Percentiles rank a stretch among this genome's conserved stretches.
These are phyloP conservation scores for Athetis lepigone DNA, from an alignment of 2,888 invertebrate genomes.

Conservation along the genomic window DNA sequence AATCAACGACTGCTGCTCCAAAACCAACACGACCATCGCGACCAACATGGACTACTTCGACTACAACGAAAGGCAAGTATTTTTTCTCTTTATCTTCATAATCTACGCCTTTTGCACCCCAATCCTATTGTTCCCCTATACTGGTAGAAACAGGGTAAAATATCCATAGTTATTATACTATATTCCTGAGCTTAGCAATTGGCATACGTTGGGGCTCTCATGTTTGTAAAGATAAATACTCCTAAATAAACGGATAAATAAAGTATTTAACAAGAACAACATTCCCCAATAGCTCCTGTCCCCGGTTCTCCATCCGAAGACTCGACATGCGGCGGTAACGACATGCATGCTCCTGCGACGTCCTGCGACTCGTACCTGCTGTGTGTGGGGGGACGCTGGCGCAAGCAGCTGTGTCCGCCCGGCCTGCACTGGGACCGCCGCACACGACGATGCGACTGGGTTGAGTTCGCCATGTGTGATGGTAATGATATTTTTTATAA, in stretches of 20 bases:
- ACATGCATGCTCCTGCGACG: slow-evolving; percentile 89
- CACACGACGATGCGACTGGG: slow-evolving; percentile 95
- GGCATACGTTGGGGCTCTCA: too few species aligned
- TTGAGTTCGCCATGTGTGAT: slow-evolving; percentile 93
- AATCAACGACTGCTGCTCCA: slow-evolving; percentile 74
- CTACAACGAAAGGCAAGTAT: slow-evolving; percentile 67
- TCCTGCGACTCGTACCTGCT: slow-evolving; percentile 94
- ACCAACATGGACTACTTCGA: slow-evolving; percentile 64
- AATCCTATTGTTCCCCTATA: background rate
- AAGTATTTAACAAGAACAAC: background rate
- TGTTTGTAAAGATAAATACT: too few species aligned
- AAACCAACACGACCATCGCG: slow-evolving; percentile 74
- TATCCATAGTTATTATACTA: background rate
- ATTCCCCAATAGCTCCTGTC: slow-evolving; percentile 54
- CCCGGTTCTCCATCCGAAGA: slow-evolving; percentile 71
- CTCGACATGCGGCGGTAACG: slow-evolving; percentile 70
- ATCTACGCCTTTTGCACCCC: background rate
- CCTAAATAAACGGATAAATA: background rate
- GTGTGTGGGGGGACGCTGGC: slow-evolving; percentile 93
- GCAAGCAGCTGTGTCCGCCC: slow-evolving; percentile 93
- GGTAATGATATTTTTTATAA: slow-evolving; percentile 64
- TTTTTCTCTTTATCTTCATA: background rate
- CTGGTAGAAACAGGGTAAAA: background rate
- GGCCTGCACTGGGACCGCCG: slow-evolving; percentile 95
- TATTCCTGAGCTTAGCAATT: background rate